phyloP scores from a whole-genome alignment of 1,140 invertebrate genomes.

The Trypoxylus dichotomus region DNA sequence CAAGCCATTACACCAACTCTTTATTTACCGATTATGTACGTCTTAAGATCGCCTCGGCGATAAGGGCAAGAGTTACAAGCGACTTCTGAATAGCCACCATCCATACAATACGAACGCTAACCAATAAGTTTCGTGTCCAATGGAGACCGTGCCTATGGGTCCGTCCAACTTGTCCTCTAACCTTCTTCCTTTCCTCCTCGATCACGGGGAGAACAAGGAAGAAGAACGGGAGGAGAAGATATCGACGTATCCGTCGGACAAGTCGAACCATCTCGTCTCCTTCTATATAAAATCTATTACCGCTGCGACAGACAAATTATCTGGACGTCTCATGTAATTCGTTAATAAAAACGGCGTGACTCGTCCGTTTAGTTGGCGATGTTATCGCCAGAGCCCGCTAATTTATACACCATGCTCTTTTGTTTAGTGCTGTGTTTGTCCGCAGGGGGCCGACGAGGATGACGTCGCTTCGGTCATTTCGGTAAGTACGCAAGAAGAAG shows the following conservation, averaged over 20 bases:
- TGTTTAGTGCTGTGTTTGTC: conserved; percentile 56
- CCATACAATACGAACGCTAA: neutral
- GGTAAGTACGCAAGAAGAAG: conserved; percentile 57
- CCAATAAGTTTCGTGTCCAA: neutral
- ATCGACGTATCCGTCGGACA: neutral
- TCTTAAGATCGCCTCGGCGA: conserved; percentile 8
- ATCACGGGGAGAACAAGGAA: neutral
- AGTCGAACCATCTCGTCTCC: neutral
- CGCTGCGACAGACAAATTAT: conserved; percentile 45
- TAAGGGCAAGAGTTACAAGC: conserved; percentile 27
- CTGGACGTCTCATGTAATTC: conserved; percentile 49
- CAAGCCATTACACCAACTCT: conserved; percentile 31
- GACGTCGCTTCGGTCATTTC: conserved; percentile 70
- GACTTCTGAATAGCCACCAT: conserved; percentile 27
- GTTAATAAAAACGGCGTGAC: conserved; percentile 51
- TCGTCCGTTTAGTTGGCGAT: conserved; percentile 46
- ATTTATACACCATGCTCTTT: conserved; percentile 51
- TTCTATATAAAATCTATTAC: conserved; percentile 43
- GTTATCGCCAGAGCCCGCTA: conserved; percentile 47
- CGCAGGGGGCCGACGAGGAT: conserved; percentile 69
- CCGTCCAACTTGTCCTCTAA: neutral
- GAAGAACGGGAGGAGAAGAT: neutral
- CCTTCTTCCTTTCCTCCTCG: neutral
- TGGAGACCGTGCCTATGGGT: neutral
- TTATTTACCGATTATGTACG: conserved; percentile 26